Evolutionary conservation across 1,140 invertebrate species (phyloP).

Genomic region (Hyles euphorbiae): DNA sequence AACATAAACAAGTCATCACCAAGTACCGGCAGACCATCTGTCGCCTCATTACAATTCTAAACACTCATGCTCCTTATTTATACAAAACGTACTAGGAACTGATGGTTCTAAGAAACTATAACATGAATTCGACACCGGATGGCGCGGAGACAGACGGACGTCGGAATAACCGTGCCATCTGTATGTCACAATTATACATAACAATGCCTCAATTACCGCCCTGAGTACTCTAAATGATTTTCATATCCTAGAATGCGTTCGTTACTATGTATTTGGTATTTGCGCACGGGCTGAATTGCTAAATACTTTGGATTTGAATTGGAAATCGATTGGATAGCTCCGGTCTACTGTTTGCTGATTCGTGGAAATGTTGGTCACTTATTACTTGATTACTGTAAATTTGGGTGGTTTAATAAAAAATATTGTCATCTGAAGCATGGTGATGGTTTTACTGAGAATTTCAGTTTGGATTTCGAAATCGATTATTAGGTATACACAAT

Average conservation of each 20-base stretch:
- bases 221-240: slow-evolving; percentile 27
- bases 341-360: too few relatives aligned
- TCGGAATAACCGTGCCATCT: slow-evolving; percentile 18
- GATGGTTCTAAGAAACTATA: slow-evolving; percentile 33
- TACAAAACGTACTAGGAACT: slow-evolving; percentile 7
- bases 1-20: too few relatives aligned
- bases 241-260: slow-evolving; percentile 21
- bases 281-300: neutral
- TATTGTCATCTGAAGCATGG: too few relatives aligned
- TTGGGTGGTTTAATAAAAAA: too few relatives aligned
- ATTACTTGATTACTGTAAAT: too few relatives aligned
- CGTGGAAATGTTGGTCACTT: too few relatives aligned
- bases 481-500: too few relatives aligned
- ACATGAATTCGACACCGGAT: slow-evolving; percentile 48
- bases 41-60: slow-evolving; percentile 7
- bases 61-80: slow-evolving; percentile 8
- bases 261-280: slow-evolving; percentile 7
- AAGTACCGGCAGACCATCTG: slow-evolving; percentile 20
- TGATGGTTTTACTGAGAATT: too few relatives aligned
- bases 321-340: too few relatives aligned
- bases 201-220: slow-evolving; percentile 45
- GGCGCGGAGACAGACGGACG: slow-evolving; percentile 26
- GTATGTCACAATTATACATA: slow-evolving; percentile 26
- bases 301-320: neutral
- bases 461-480: too few relatives aligned